Evolutionary conservation across 2,888 invertebrate genomes (phyloP).

Genomic region (Eurytoma adleriae): DNA sequence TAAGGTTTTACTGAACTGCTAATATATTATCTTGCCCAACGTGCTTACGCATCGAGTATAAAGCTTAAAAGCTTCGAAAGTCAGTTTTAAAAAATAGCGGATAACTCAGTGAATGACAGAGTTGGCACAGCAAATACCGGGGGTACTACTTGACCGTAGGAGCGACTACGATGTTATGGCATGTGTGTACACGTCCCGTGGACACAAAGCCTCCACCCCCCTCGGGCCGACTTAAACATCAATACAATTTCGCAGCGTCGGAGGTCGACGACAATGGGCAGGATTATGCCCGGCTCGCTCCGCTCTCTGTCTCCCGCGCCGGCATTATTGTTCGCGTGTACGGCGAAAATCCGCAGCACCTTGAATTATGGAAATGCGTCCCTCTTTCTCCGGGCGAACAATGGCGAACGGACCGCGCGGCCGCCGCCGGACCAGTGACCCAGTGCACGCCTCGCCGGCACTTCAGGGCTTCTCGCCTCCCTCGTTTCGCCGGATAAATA

Average conservation of each 20-base stretch:
- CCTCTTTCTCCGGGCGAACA: background rate
- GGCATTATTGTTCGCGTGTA: conserved; percentile 27
- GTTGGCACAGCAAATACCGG: too few relatives aligned
- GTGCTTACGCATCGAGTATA: too few relatives aligned
- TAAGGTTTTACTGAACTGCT: too few relatives aligned
- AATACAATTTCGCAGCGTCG: conserved; percentile 35
- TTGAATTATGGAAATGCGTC: conserved; percentile 49
- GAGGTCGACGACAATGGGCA: conserved; percentile 20
- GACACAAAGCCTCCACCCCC: background rate
- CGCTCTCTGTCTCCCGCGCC: background rate
- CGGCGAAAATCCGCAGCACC: conserved; percentile 33
- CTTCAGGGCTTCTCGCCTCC: conserved; percentile 17
- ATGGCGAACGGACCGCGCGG: background rate
- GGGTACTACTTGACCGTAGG: background rate
- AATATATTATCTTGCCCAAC: too few relatives aligned
- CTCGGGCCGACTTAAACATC: conserved; percentile 38
- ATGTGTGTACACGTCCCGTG: background rate
- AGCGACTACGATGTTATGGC: too few relatives aligned
- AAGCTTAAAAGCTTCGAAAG: too few relatives aligned
- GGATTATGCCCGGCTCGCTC: conserved; percentile 32
- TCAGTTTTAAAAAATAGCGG: too few relatives aligned
- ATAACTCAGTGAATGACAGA: too few relatives aligned
- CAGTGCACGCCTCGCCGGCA: background rate
- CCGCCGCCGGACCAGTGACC: background rate
- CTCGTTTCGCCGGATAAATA: conserved; percentile 46